Percentiles rank a stretch among this genome's conserved stretches.
Conservation (phyloP, 2,113 vertebrate genomes). For the Capreolus pygargus region DNA sequence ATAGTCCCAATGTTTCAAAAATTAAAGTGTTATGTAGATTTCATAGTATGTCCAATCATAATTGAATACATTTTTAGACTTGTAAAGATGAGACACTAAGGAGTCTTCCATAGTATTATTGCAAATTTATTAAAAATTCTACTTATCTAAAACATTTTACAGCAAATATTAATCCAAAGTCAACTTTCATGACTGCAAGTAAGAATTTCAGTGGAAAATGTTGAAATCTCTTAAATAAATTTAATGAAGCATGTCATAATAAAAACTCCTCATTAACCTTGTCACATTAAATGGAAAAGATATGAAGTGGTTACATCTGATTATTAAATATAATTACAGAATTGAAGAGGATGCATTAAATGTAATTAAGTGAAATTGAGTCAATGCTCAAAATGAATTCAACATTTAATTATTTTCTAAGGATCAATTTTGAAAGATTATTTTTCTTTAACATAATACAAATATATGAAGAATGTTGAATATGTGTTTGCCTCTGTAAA, state of each 20-base stretch:
- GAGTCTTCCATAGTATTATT: background rate
- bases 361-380: background rate
- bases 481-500: conserved; percentile 12
- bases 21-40: background rate
- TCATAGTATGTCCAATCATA: background rate
- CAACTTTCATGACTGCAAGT: background rate
- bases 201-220: conserved; percentile 32
- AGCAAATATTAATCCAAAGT: background rate
- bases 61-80: background rate
- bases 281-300: background rate
- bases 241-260: background rate
- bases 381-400: conserved; percentile 19
- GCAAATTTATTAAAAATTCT: background rate
- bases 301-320: background rate
- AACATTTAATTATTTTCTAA: background rate
- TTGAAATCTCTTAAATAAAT: conserved; percentile 7
- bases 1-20: background rate
- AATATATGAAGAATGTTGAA: background rate
- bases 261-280: conserved; percentile 29
- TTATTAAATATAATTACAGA: conserved; percentile 2
- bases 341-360: conserved; percentile 36
- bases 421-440: background rate
- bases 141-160: background rate
- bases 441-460: background rate
- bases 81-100: background rate